These are phyloP conservation scores for Clarias fuscus DNA, from an alignment of 2,797 vertebrate genomes.

Conservation along the genomic window DNA sequence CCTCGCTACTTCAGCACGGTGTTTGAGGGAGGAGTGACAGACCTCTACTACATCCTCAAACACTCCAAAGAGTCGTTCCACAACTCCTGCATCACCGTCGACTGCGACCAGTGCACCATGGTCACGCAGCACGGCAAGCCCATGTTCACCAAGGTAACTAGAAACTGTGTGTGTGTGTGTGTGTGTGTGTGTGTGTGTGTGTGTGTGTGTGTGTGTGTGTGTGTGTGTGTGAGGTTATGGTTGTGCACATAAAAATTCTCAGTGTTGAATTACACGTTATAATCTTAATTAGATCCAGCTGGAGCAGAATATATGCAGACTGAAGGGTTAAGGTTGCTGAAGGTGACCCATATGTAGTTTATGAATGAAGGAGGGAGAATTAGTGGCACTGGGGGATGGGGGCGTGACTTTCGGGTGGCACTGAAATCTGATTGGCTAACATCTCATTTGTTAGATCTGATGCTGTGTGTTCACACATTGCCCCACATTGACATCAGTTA, in stretches of 20 bases:
- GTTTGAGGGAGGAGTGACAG: slow-evolving; percentile 97
- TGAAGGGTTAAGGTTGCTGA: background rate
- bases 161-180: background rate
- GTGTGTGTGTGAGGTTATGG: background rate
- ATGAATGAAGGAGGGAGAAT: background rate
- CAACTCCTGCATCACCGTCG: slow-evolving; percentile 98
- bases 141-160: slow-evolving; percentile 97
- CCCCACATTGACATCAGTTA: background rate
- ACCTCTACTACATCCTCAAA: slow-evolving; percentile 98
- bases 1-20: slow-evolving; percentile 99
- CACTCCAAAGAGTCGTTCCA: slow-evolving; percentile 99
- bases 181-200: background rate
- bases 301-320: background rate
- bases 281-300: background rate
- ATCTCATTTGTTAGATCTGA: background rate
- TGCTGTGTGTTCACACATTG: background rate
- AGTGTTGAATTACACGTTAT: background rate
- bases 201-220: background rate
- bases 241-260: background rate
- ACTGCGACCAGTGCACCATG: slow-evolving; percentile 99
- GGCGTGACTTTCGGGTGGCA: background rate
- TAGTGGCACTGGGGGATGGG: background rate
- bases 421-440: background rate
- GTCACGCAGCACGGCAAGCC: slow-evolving; percentile 98
- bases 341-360: background rate